Conservation (phyloP, 1,140 invertebrate species). For the Colletes gigas region DNA sequence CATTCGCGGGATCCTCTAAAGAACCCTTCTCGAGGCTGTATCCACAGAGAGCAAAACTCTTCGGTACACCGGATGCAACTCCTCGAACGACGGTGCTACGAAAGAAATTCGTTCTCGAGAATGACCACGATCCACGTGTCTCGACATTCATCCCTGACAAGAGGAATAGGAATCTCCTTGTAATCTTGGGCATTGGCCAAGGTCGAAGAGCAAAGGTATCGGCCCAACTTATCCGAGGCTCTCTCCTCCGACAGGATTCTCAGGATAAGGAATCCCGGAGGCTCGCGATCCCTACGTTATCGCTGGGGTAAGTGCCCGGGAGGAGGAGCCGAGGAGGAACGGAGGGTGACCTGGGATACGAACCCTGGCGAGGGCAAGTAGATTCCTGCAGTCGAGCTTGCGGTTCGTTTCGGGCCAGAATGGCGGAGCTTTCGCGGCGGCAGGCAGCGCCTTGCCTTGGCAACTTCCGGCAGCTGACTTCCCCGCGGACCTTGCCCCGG, state of each 20-base stretch:
- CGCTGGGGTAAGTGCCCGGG: slow-evolving; percentile 34
- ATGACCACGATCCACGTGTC: too few species aligned
- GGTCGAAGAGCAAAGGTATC: background rate
- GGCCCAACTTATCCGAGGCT: slow-evolving; percentile 23
- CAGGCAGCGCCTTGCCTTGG: slow-evolving; percentile 64
- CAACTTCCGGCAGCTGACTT: slow-evolving; percentile 71
- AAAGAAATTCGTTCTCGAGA: too few species aligned
- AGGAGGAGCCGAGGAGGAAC: slow-evolving; percentile 1
- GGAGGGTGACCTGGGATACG: slow-evolving; percentile 36
- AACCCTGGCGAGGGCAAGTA: slow-evolving; percentile 53
- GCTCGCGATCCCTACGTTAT: slow-evolving; percentile 61
- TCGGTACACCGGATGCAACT: too few species aligned
- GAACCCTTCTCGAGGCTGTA: too few species aligned
- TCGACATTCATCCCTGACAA: too few species aligned
- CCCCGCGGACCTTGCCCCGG: slow-evolving; percentile 66
- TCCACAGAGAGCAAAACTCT: too few species aligned
- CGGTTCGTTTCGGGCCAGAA: slow-evolving; percentile 41
- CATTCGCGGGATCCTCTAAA: too few species aligned
- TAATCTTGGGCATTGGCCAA: background rate
- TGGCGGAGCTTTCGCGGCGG: slow-evolving; percentile 55
- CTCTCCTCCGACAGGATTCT: slow-evolving; percentile 25
- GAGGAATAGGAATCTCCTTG: background rate
- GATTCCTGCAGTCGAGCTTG: slow-evolving; percentile 58
- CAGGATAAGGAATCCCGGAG: slow-evolving; percentile 29
- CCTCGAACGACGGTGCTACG: too few species aligned